These are phyloP conservation scores for Eurypyga helias DNA, from an alignment of 2,113 vertebrate genomes.

Conservation along the genomic window DNA sequence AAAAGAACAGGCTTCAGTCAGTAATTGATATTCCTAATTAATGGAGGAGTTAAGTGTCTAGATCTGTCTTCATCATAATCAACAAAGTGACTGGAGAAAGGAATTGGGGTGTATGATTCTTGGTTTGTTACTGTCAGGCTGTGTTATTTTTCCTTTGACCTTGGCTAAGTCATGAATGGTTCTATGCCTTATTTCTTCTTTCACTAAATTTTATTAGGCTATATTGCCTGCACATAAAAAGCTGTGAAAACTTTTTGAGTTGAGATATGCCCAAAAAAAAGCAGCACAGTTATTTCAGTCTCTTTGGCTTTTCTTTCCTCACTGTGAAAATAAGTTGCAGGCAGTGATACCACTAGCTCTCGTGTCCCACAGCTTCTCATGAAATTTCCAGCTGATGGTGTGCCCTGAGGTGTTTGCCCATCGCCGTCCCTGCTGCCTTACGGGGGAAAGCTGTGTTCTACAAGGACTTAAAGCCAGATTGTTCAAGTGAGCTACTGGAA, in stretches of 20 bases:
- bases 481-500: neutral
- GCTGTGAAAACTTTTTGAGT: neutral
- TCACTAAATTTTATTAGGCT: neutral
- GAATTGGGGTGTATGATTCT: neutral
- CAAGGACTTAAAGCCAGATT: neutral
- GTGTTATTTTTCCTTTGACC: neutral
- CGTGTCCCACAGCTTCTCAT: neutral
- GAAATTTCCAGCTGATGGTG: neutral
- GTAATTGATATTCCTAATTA: conserved; percentile 3
- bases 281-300: neutral
- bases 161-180: neutral
- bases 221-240: neutral
- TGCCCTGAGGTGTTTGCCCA: neutral
- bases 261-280: neutral
- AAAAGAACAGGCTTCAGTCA: neutral
- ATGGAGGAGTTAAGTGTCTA: neutral
- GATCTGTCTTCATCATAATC: neutral
- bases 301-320: neutral
- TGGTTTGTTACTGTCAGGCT: neutral
- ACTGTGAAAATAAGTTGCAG: neutral
- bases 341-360: neutral
- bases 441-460: neutral
- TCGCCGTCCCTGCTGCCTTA: neutral
- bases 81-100: neutral
- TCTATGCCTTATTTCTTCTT: neutral